Conservation (phyloP, 2,888 invertebrate species). For the Sycophila texana region DNA sequence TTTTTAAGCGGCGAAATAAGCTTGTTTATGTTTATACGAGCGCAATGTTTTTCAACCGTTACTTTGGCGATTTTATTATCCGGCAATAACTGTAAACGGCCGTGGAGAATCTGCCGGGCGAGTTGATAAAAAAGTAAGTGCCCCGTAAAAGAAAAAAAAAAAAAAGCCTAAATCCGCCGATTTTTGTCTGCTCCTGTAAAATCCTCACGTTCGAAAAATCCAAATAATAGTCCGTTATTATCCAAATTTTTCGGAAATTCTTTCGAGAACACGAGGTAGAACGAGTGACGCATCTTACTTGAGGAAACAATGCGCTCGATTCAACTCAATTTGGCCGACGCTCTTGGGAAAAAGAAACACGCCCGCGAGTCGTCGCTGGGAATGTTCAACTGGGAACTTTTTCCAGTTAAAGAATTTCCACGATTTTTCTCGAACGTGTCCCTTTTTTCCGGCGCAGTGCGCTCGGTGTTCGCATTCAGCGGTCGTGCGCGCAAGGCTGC, state of each 20-base stretch:
- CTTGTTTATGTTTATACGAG: conserved; percentile 23
- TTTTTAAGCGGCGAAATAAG: conserved; percentile 21
- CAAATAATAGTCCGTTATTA: background rate
- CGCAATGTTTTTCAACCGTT: conserved; percentile 22
- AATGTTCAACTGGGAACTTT: too few species aligned
- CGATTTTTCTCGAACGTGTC: conserved; percentile 6
- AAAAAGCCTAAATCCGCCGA: conserved; percentile 15
- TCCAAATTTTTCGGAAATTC: background rate
- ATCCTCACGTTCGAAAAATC: background rate
- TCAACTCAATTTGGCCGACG: background rate
- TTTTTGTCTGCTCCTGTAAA: background rate
- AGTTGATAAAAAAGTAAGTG: conserved; percentile 35
- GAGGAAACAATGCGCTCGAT: background rate
- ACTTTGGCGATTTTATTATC: conserved; percentile 25
- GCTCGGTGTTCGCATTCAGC: conserved; percentile 28
- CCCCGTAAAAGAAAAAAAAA: background rate
- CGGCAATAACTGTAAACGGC: conserved; percentile 33
- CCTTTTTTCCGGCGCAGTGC: background rate
- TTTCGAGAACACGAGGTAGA: background rate
- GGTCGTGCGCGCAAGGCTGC: conserved; percentile 30
- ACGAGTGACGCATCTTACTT: background rate
- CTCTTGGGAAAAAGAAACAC: background rate
- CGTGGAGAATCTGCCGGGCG: conserved; percentile 12
- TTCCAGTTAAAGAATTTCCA: background rate
- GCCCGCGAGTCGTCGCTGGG: background rate